These are phyloP conservation scores for Chloroclystis v-ata DNA, from an alignment of 2,888 invertebrate genomes.

Conservation along the genomic window DNA sequence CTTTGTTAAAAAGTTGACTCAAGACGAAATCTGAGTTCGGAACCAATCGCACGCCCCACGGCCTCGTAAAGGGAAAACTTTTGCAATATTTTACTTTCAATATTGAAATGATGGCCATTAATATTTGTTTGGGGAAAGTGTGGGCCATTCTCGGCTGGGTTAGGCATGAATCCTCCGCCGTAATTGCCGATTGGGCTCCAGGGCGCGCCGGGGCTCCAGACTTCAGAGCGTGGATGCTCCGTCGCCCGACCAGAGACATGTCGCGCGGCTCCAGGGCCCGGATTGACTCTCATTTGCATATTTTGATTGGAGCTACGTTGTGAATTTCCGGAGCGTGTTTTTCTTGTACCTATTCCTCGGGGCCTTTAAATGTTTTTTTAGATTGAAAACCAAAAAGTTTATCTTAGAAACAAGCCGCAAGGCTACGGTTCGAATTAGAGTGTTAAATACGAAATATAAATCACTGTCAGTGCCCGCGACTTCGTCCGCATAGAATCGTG, in stretches of 20 bases:
- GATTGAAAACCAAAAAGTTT: neutral
- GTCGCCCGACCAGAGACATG: neutral
- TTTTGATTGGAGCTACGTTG: conserved; percentile 16
- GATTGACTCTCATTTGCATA: conserved; percentile 17
- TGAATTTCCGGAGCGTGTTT: conserved; percentile 7
- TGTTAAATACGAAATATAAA: too few species aligned
- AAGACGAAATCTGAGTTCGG: conserved; percentile 6
- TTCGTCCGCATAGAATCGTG: too few species aligned
- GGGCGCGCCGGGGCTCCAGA: neutral
- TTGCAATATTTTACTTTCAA: conserved; percentile 27
- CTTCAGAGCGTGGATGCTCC: conserved; percentile 4
- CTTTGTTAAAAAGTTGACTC: conserved; percentile 14
- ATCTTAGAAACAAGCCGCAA: neutral
- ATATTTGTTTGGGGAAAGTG: conserved; percentile 11
- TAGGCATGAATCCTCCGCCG: too few species aligned
- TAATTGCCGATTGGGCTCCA: too few species aligned
- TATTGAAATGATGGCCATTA: conserved; percentile 23
- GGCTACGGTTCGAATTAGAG: too few species aligned
- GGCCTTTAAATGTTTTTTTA: neutral
- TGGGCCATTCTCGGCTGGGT: neutral
- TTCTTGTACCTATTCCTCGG: conserved; percentile 1
- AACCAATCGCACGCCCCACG: conserved; percentile 18
- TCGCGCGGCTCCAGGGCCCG: conserved; percentile 6
- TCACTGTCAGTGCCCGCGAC: too few species aligned
- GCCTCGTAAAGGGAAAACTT: conserved; percentile 13